Base-by-base conservation (phyloP, 2,888 invertebrate species). In the Melanchra persicariae region DNA sequence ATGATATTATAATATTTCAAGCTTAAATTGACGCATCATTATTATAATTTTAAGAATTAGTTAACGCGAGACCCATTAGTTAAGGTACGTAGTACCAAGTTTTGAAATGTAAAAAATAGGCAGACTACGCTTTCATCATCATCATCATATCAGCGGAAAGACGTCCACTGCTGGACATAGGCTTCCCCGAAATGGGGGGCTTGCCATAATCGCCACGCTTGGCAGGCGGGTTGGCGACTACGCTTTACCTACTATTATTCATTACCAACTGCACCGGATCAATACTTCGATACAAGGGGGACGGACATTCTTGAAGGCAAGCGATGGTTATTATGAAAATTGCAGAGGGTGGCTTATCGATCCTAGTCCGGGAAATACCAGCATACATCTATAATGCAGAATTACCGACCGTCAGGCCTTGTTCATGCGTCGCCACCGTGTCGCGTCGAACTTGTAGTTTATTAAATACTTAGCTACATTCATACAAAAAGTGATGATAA, bases 311-410 rank as follows among this genome's bases (percentile, higher is more conserved):
- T 30, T 47, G 45, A n/a, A n/a, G 40, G 15, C 8, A 43, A 63
- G 19, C 30, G 8, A 64, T 37, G 24, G 57, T 59, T 55, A 67
- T 71, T 70, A 77, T 52, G 57, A 69, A 69, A 73, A 83, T 75
- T 58, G 26, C 60, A 57, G 47, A 75, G 65, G 74, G 68, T 70
- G 55, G 47, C 9, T 43, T 71, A 74, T 78, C 58, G 71, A 84
- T 76, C 37, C 57, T 40, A 49, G 30, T 60, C 54, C 61, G 43
- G 64, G 75, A 65, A 81, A 64, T 57, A 61, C 67, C 65, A 47
- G 70, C 61, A 61, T 66, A 62, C 54, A 71, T 71, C 30, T 70
- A 57, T 72, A 66, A 60, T 47, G 30, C 22, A 26, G 47, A 54
- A 63, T 57, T 55, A 59, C 68, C 68, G n/a, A 30, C n/a, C 22